Percentiles rank a stretch among this genome's conserved stretches.
These are phyloP conservation scores for Porites australiensis DNA, from an alignment of 64 coral and sea anemone genomes.

Conservation along the genomic window DNA sequence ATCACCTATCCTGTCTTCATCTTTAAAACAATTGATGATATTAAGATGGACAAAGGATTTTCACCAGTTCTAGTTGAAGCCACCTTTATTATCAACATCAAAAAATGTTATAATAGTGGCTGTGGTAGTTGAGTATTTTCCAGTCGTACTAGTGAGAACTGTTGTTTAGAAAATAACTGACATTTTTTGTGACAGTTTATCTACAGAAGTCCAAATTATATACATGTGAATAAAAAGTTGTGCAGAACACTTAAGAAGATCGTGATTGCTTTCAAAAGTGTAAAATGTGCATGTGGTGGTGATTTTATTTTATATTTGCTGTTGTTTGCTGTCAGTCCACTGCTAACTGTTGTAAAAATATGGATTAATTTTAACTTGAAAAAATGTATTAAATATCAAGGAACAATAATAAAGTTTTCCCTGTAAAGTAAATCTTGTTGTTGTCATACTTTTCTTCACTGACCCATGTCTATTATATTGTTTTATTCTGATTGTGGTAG, in stretches of 20 bases:
- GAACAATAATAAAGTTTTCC: background rate
- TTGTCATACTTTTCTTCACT: background rate
- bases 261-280: background rate
- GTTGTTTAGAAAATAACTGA: too few relatives aligned
- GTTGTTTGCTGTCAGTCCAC: background rate
- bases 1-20: too few relatives aligned
- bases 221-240: too few relatives aligned
- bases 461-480: too few relatives aligned
- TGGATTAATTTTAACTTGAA: background rate
- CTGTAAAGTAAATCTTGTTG: background rate
- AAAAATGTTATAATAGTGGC: background rate
- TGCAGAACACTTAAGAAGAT: too few relatives aligned
- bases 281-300: background rate
- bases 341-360: background rate
- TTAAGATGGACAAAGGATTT: background rate
- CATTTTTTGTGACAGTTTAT: too few relatives aligned
- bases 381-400: background rate
- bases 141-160: too few relatives aligned
- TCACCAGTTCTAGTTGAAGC: background rate
- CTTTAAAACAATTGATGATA: background rate
- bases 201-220: too few relatives aligned
- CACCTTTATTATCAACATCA: background rate
- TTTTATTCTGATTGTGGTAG: too few relatives aligned
- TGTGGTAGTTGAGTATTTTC: too few relatives aligned
- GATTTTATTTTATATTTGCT: background rate